A percentile compares a stretch with the other conserved stretches of the same genome.
These are phyloP conservation scores for Peromyscus californicus DNA, from an alignment of 2,113 vertebrate genomes.

Conservation along the genomic window DNA sequence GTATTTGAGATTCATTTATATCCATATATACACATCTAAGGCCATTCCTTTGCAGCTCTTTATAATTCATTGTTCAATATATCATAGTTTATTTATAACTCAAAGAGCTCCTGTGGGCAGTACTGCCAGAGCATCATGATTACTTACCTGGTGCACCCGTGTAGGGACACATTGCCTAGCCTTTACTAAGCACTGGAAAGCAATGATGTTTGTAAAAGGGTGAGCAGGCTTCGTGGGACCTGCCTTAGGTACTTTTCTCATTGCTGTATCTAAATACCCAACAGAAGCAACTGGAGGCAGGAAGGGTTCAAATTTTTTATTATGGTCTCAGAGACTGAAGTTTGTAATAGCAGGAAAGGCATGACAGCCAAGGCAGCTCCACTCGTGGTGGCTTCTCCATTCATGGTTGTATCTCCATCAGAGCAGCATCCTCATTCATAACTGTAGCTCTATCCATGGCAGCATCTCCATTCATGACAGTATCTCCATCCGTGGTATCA, in stretches of 20 bases:
- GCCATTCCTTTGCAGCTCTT: not conserved
- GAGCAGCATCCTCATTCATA: not conserved
- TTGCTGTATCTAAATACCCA: too few species aligned
- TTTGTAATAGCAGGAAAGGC: not conserved
- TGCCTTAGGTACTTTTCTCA: not conserved
- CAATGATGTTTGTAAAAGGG: slow-evolving; percentile 47
- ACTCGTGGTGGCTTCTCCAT: too few species aligned
- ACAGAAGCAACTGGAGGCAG: not conserved
- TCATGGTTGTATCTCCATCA: not conserved
- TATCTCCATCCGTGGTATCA: not conserved
- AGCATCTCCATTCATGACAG: not conserved
- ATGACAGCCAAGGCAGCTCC: not conserved
- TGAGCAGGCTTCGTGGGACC: not conserved
- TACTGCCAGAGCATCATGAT: not conserved
- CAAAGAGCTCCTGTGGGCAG: not conserved
- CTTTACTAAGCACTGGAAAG: not conserved
- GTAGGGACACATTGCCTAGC: not conserved
- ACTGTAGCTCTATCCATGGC: rapidly evolving
- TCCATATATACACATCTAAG: not conserved
- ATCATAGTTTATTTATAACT: slow-evolving; percentile 30
- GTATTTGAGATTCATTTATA: slow-evolving; percentile 26
- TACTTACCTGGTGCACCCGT: not conserved
- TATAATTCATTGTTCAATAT: slow-evolving; percentile 18
- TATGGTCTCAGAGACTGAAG: not conserved
- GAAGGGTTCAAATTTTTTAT: not conserved